Evolutionary conservation across 1,140 invertebrate species (phyloP).

Genomic region (Pentalonia nigronervosa): DNA sequence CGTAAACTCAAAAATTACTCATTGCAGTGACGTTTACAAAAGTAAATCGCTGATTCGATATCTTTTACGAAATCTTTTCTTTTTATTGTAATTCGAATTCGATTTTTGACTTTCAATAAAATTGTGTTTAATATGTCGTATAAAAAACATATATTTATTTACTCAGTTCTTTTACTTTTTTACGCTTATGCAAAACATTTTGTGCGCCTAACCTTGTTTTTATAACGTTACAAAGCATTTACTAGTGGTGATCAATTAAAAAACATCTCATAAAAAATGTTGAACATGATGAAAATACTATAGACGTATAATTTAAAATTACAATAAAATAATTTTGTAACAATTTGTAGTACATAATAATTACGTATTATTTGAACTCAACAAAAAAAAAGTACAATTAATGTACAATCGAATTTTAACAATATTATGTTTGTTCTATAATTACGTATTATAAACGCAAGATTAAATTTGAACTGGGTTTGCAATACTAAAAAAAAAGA

Average conservation of each 20-base stretch:
- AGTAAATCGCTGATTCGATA: background rate
- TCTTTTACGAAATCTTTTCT: background rate
- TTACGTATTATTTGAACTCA: background rate
- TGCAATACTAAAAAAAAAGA: background rate
- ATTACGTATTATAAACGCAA: background rate
- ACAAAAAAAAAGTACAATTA: background rate
- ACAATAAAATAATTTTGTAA: background rate
- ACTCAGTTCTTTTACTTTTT: background rate
- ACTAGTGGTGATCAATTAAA: background rate
- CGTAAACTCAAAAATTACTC: background rate
- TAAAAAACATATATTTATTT: background rate
- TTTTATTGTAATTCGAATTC: background rate
- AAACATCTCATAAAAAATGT: background rate
- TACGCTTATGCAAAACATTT: background rate
- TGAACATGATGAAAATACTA: background rate
- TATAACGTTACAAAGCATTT: background rate
- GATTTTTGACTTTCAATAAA: background rate
- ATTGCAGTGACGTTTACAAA: background rate
- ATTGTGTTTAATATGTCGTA: background rate
- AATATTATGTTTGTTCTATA: background rate
- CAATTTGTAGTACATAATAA: background rate
- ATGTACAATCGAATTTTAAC: background rate
- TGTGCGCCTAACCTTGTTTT: background rate
- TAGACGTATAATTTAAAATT: background rate
- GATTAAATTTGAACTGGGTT: background rate